These are phyloP conservation scores for Pygoscelis antarcticus DNA, from an alignment of 2,113 vertebrate species.

Conservation along the genomic window DNA sequence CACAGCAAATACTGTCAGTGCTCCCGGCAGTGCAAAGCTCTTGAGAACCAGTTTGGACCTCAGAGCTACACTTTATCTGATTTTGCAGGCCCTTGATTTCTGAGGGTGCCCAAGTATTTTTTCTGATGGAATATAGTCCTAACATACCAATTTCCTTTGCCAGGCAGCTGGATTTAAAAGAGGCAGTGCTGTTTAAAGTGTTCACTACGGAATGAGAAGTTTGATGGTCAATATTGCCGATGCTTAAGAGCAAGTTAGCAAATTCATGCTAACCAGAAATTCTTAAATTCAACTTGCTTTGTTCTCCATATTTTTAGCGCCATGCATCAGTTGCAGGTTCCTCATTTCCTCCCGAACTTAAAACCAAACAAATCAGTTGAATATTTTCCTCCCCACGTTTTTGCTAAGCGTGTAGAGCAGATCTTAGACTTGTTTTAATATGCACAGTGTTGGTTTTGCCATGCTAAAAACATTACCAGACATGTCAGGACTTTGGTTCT, in stretches of 20 bases:
- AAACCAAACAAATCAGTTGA: not conserved
- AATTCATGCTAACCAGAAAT: not conserved
- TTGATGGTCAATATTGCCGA: not conserved
- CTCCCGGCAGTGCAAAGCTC: not conserved
- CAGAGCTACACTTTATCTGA: not conserved
- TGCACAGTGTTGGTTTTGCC: fast-evolving
- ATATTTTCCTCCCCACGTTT: not conserved
- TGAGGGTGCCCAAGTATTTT: not conserved
- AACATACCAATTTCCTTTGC: not conserved
- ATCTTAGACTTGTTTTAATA: not conserved
- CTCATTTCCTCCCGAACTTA: not conserved
- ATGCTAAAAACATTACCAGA: not conserved
- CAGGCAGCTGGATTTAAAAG: not conserved
- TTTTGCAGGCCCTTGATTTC: not conserved
- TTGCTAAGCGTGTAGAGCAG: not conserved
- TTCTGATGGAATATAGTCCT: not conserved
- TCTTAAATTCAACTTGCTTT: not conserved
- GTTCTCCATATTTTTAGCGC: not conserved
- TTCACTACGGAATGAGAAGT: not conserved
- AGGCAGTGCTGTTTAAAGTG: not conserved
- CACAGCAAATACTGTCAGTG: not conserved
- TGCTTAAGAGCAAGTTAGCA: not conserved
- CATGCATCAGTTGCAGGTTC: fast-evolving
- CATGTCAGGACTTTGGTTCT: not conserved
- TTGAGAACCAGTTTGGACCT: not conserved